Conservation (phyloP, 2,797 vertebrate genomes). For the Danio albolineatus region DNA sequence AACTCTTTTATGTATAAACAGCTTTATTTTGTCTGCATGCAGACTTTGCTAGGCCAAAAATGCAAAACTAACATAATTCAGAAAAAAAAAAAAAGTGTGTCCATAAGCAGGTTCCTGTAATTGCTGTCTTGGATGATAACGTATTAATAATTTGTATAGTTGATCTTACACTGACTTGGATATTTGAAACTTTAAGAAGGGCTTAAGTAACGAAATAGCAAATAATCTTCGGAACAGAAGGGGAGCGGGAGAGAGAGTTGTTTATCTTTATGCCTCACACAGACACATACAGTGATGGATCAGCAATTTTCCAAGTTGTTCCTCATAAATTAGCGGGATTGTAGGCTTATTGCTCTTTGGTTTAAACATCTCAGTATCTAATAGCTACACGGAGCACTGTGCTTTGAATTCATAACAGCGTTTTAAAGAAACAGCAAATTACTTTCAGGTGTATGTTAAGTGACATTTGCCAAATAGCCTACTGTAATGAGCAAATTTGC, state of each 20-base stretch:
- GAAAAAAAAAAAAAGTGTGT: slow-evolving; percentile 38
- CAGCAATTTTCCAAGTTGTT: slow-evolving; percentile 19
- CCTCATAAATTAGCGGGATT: background rate
- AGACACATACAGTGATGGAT: slow-evolving; percentile 23
- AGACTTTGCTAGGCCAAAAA: slow-evolving; percentile 25
- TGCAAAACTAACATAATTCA: slow-evolving; percentile 47
- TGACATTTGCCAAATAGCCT: too few species aligned
- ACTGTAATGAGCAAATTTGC: too few species aligned
- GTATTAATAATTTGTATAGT: slow-evolving; percentile 8
- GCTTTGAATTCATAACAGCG: slow-evolving; percentile 17
- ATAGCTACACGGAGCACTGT: background rate
- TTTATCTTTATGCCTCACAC: background rate
- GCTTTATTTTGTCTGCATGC: slow-evolving; percentile 13
- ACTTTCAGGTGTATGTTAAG: background rate
- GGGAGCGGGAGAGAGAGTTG: background rate
- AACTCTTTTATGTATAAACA: background rate
- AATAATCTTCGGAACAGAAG: background rate
- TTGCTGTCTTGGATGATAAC: slow-evolving; percentile 11
- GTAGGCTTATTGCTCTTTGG: slow-evolving; percentile 8
- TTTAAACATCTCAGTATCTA: slow-evolving; percentile 16
- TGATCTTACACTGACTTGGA: slow-evolving; percentile 3
- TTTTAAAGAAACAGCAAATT: background rate
- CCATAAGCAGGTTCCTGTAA: slow-evolving; percentile 27
- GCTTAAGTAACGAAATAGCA: background rate
- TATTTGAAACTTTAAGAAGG: slow-evolving; percentile 6